phyloP scores from a whole-genome alignment of 1,140 invertebrate species.

The Drosophila insularis region DNA sequence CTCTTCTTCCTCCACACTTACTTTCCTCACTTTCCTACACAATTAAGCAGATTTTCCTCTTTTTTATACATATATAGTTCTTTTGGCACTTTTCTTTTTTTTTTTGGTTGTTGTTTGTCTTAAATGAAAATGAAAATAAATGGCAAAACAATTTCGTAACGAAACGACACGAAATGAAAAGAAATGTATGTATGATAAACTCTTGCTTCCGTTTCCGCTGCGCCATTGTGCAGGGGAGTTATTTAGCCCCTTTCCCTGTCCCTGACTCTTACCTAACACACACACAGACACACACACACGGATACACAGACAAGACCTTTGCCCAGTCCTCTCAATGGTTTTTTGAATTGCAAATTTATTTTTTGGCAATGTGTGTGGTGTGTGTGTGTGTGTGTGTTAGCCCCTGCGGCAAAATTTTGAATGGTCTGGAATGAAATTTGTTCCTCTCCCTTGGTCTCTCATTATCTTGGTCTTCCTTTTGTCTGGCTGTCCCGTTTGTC shows the following conservation, averaged over 20 bases:
- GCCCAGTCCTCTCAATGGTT: constrained; percentile 13
- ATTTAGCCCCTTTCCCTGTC: constrained; percentile 37
- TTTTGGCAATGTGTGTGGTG: constrained; percentile 21
- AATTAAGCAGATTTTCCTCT: constrained; percentile 50
- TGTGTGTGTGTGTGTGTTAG: not conserved
- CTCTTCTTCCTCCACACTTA: constrained; percentile 35
- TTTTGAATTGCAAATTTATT: constrained; percentile 56
- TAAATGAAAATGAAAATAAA: constrained; percentile 42
- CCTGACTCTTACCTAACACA: not conserved
- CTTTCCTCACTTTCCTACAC: constrained; percentile 27
- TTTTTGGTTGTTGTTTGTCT: not conserved
- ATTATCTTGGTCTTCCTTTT: not conserved
- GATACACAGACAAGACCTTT: not conserved
- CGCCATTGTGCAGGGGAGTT: constrained; percentile 74
- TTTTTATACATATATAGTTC: constrained; percentile 26
- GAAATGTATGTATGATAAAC: constrained; percentile 55
- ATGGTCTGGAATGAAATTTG: constrained; percentile 1
- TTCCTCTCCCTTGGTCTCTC: not conserved
- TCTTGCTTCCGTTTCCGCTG: constrained; percentile 81
- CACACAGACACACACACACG: too few relatives aligned
- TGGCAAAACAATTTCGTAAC: constrained; percentile 15
- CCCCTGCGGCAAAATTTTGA: not conserved
- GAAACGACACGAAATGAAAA: constrained; percentile 35
- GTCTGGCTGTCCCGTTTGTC: not conserved
- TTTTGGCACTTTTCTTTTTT: constrained; percentile 16